These are phyloP conservation scores for Polypedilum vanderplanki DNA, from an alignment of 1,140 invertebrate genomes.

Conservation along the genomic window DNA sequence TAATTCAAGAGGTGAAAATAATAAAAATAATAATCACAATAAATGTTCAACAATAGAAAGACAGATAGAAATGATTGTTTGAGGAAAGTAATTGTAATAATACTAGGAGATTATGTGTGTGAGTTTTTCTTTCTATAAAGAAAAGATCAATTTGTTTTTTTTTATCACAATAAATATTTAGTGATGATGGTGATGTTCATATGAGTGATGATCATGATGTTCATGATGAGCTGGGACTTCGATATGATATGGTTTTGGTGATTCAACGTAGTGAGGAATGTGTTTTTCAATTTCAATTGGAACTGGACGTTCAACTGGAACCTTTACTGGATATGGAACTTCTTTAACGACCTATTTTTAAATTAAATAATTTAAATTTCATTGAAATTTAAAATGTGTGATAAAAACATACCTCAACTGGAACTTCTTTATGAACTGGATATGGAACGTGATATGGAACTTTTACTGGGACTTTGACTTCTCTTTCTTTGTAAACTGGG, in stretches of 20 bases:
- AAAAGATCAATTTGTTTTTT: slow-evolving; percentile 23
- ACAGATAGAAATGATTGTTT: not conserved
- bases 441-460: slow-evolving; percentile 50
- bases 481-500: slow-evolving; percentile 41
- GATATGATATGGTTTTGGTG: not conserved
- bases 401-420: slow-evolving; percentile 31
- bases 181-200: not conserved
- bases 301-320: slow-evolving; percentile 48
- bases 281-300: slow-evolving; percentile 48
- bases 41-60: not conserved
- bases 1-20: not conserved
- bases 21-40: not conserved
- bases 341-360: slow-evolving; percentile 48
- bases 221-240: slow-evolving; percentile 38
- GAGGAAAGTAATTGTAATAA: not conserved
- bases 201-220: slow-evolving; percentile 39
- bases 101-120: not conserved
- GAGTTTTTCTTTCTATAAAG: not conserved
- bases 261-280: slow-evolving; percentile 42
- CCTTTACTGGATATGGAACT: slow-evolving; percentile 51
- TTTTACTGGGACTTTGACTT: slow-evolving; percentile 47
- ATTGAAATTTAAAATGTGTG: no score
- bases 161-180: slow-evolving; percentile 31
- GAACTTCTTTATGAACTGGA: slow-evolving; percentile 39
- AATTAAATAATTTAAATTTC: no score